Base-by-base conservation (phyloP, 2,888 invertebrate species). In the Drosophila limbata region DNA sequence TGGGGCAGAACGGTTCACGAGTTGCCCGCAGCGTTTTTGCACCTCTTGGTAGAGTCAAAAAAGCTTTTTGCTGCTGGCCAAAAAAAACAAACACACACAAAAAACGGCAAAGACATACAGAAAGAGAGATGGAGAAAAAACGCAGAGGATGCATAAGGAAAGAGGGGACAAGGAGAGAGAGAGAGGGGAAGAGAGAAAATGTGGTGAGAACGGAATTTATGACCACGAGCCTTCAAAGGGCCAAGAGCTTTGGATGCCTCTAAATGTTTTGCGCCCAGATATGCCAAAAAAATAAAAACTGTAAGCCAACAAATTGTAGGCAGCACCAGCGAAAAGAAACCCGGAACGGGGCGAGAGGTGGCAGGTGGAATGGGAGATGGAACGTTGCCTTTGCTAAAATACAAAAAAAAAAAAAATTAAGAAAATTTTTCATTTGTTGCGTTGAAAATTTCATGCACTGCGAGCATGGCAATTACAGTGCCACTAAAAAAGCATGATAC, bases 161-260 rank as follows among this genome's bases (percentile, higher is more conserved):
- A 67, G 44, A 48, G 47, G 57, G n/a, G n/a, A n/a, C n/a, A 56
- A 21, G 45, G 60, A 57, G 48, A 67, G 44, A 48, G 47, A 53
- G 13, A 64, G 51, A 44, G 40, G 42, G 39, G 11, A 44, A 15
- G 53, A 51, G 67, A 51, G 80, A 66, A 83, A 89, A 82, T 90
- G 90, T 88, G 89, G 89, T 82, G 90, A 84, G 88, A 88, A 89
- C 69, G 84, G 85, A 90, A 89, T 89, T 90, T 89, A 90, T 90
- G 79, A 88, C 86, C 90, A 78, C 74, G 81, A 84, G 86, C 85
- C 85, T 78, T 79, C 81, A 79, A 86, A 88, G 90, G 89, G 75
- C 90, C 88, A 80, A 71, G 78, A 71, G 78, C 74, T n/a, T 37
- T 75, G 83, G 56, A 35, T 40, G 47, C 19, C 63, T 76, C 76